Percentiles rank a stretch among this genome's conserved stretches.
Conservation (phyloP, 2,113 vertebrate genomes). For the Rattus rattus region DNA sequence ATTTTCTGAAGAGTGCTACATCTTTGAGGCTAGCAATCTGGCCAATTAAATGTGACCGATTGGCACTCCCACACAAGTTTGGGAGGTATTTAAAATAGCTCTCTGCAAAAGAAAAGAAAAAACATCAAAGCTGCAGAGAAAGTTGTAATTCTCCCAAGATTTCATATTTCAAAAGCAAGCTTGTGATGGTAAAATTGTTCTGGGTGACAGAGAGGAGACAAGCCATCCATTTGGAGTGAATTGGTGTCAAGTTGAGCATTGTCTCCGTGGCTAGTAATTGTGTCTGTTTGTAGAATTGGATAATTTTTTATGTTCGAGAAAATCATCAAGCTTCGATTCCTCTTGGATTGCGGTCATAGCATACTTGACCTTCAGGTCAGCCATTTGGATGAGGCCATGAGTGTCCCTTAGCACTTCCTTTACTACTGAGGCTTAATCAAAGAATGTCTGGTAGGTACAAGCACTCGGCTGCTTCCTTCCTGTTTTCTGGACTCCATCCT, state of each 20-base stretch:
- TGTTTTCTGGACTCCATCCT: background rate
- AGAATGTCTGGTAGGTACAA: background rate
- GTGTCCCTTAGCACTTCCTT: background rate
- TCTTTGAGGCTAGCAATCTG: slow-evolving; percentile 67
- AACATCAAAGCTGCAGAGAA: slow-evolving; percentile 61
- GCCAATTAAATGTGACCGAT: slow-evolving; percentile 73
- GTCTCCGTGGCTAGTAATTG: background rate
- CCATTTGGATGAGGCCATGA: background rate
- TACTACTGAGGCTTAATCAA: background rate
- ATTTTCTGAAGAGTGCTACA: slow-evolving; percentile 74
- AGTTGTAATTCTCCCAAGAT: slow-evolving; percentile 73
- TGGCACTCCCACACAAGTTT: slow-evolving; percentile 63
- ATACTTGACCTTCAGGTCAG: background rate
- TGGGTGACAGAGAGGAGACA: slow-evolving; percentile 60
- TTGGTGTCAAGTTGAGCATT: slow-evolving; percentile 45
- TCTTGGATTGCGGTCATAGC: background rate
- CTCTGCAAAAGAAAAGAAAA: slow-evolving; percentile 22
- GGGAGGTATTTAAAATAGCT: slow-evolving; percentile 73
- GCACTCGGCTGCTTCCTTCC: background rate
- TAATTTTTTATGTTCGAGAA: slow-evolving; percentile 57
- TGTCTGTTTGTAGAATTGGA: slow-evolving; percentile 50
- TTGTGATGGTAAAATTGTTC: slow-evolving; percentile 63
- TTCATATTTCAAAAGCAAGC: slow-evolving; percentile 70
- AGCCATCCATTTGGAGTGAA: slow-evolving; percentile 24
- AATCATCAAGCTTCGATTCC: slow-evolving; percentile 18